Evolutionary conservation across 1,140 invertebrate genomes (phyloP).

Genomic region (Macrosteles quadrilineatus): DNA sequence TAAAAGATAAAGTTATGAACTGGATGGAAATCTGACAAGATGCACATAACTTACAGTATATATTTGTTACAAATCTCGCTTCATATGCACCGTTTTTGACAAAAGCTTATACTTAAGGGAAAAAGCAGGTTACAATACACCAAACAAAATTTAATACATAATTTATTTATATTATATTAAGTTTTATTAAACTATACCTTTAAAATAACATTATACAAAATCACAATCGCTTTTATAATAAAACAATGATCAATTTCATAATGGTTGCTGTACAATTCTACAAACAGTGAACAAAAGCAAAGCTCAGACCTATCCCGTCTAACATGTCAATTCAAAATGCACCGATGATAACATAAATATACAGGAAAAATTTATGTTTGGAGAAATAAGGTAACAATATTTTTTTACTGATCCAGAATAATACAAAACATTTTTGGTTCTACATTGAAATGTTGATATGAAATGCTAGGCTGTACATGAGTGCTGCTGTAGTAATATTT

Average conservation of each 20-base stretch:
- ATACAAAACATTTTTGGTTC: not conserved
- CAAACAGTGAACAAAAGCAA: not conserved
- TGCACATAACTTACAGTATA: no score
- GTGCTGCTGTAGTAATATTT: not conserved
- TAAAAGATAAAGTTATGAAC: no score
- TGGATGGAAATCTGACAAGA: no score
- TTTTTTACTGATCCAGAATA: not conserved
- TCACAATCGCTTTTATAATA: slow-evolving; percentile 20
- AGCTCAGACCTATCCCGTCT: not conserved
- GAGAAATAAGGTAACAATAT: slow-evolving; percentile 15
- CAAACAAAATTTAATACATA: slow-evolving; percentile 7
- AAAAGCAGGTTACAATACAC: not conserved
- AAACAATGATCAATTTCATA: not conserved
- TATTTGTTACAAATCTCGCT: no score
- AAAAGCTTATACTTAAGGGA: no score
- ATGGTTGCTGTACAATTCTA: not conserved
- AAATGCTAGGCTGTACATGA: slow-evolving; percentile 8
- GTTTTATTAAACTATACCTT: slow-evolving; percentile 28
- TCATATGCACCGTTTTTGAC: no score
- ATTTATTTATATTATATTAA: slow-evolving; percentile 6
- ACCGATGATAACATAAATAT: not conserved
- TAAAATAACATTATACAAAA: slow-evolving; percentile 30
- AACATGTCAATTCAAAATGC: not conserved
- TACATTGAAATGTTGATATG: not conserved
- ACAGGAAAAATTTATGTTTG: not conserved